These are phyloP conservation scores for Mormyrus hasselquistii DNA, from an alignment of 2,797 vertebrate species.

Conservation along the genomic window DNA sequence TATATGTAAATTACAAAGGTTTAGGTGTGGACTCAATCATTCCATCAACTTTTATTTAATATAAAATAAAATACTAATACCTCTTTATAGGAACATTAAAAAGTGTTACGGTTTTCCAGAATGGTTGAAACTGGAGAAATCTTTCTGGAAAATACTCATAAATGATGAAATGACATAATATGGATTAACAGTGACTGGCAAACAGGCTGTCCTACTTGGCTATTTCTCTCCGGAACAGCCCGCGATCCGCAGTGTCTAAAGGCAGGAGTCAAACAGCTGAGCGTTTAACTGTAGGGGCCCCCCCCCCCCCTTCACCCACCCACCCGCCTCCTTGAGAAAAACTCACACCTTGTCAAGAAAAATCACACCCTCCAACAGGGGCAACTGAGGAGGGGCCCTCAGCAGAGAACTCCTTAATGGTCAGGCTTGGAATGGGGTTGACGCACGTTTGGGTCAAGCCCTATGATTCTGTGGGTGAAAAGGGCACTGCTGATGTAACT, in stretches of 20 bases:
- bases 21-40: neutral
- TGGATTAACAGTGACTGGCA: neutral
- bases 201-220: neutral
- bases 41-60: neutral
- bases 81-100: neutral
- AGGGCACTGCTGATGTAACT: neutral
- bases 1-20: neutral
- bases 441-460: neutral
- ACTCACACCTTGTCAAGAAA: slow-evolving; percentile 22
- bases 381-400: neutral
- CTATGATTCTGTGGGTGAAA: neutral
- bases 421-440: neutral
- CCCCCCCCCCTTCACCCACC: neutral
- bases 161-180: neutral
- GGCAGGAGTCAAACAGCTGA: neutral
- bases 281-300: neutral
- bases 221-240: neutral
- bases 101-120: neutral
- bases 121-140: neutral
- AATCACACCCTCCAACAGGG: slow-evolving; percentile 16
- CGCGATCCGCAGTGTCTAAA: neutral
- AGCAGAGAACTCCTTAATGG: neutral
- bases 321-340: neutral
- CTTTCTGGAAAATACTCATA: neutral
- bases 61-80: neutral